These are phyloP conservation scores for Tachuris rubrigastra DNA, from an alignment of 2,113 vertebrate genomes.

Conservation along the genomic window DNA sequence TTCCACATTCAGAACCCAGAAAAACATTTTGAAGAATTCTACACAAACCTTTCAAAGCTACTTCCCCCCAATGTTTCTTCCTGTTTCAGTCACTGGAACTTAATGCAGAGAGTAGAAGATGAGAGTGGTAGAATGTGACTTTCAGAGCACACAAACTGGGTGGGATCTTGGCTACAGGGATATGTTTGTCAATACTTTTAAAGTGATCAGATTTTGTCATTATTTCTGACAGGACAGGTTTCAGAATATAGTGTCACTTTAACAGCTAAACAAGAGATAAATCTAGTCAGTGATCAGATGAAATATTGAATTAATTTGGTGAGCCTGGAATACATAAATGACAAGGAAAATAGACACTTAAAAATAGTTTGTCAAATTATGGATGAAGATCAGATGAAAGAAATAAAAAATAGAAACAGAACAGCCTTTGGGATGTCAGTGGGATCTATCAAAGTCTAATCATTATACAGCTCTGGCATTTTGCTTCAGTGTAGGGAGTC, in stretches of 20 bases:
- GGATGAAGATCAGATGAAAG: slow-evolving; percentile 49
- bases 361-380: slow-evolving; percentile 50
- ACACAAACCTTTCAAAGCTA: background rate
- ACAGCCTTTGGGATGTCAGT: slow-evolving; percentile 47
- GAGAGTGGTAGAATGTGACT: background rate
- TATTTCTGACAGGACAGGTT: accelerated
- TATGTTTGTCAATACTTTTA: background rate
- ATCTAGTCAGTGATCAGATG: background rate
- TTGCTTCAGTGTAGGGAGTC: slow-evolving; percentile 45
- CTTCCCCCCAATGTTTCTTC: background rate
- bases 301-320: background rate
- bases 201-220: background rate
- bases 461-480: slow-evolving; percentile 63
- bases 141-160: background rate
- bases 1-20: background rate
- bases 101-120: background rate
- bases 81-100: background rate
- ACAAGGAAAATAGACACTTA: slow-evolving; percentile 44
- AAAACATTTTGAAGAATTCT: background rate
- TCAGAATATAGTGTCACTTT: background rate
- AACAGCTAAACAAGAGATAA: background rate
- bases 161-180: background rate
- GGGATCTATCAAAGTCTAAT: slow-evolving; percentile 58
- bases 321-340: slow-evolving; percentile 20
- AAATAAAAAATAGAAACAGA: slow-evolving; percentile 55